A percentile compares a stretch with the other conserved stretches of the same genome.
phyloP scores from a whole-genome alignment of 1,140 invertebrate genomes.

The Meloidogyne floridensis region DNA sequence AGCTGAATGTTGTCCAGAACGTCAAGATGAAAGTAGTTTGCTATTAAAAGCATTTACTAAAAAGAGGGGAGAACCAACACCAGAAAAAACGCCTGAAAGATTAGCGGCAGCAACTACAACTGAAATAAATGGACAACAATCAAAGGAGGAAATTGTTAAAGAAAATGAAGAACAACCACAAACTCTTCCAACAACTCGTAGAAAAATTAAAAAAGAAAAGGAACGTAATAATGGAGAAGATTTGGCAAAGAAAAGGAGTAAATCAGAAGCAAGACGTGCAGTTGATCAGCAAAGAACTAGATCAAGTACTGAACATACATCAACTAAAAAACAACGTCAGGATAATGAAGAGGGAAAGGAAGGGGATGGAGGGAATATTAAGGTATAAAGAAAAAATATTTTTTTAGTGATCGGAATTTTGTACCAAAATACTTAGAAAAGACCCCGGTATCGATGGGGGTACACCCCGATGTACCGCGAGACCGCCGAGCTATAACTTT shows the following conservation, averaged over 20 bases:
- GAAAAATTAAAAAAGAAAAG: constrained; percentile 30
- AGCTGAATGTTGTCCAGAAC: neutral
- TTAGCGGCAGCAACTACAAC: constrained; percentile 26
- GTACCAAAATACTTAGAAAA: no score
- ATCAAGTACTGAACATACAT: constrained; percentile 25
- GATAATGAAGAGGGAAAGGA: neutral
- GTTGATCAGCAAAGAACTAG: constrained; percentile 19
- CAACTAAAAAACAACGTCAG: constrained; percentile 27
- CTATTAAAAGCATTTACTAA: constrained; percentile 7
- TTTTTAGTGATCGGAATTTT: no score
- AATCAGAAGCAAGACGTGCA: constrained; percentile 20
- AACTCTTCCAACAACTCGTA: constrained; percentile 1
- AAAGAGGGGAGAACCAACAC: neutral
- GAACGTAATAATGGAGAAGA: neutral
- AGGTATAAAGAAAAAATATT: neutral
- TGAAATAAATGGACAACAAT: constrained; percentile 32
- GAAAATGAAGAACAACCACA: neutral
- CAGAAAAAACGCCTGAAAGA: constrained; percentile 40
- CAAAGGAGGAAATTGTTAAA: constrained; percentile 3
- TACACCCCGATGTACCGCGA: no score
- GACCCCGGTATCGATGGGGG: no score
- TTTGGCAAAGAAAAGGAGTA: constrained; percentile 22
- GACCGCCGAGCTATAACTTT: no score
- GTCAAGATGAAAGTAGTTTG: neutral
- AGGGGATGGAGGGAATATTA: neutral